Conservation (phyloP, 92 coral and sea anemone genomes). For the Parazoanthus atlanticus region DNA sequence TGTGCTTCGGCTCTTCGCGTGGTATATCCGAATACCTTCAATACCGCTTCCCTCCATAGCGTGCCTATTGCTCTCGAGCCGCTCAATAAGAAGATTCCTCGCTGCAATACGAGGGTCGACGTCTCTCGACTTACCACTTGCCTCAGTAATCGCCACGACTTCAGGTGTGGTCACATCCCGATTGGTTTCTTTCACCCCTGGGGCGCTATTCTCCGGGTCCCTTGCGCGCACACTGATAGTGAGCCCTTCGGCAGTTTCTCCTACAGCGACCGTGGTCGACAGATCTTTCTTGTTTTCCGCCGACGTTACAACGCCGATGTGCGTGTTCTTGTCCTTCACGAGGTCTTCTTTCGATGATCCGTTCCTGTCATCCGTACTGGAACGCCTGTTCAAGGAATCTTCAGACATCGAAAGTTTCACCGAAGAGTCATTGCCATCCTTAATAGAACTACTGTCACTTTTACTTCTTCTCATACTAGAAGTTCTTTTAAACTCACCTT, state of each 20-base stretch:
- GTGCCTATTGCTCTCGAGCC: conserved; percentile 80
- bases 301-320: neutral
- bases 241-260: conserved; percentile 41
- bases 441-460: conserved; percentile 26
- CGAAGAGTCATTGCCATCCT: neutral
- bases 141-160: conserved; percentile 57
- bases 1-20: conserved; percentile 86
- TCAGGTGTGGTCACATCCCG: conserved; percentile 58
- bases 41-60: conserved; percentile 62
- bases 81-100: conserved; percentile 73
- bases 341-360: conserved; percentile 17
- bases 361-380: conserved; percentile 22
- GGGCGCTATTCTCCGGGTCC: conserved; percentile 17
- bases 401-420: conserved; percentile 33
- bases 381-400: conserved; percentile 48
- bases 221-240: conserved; percentile 43
- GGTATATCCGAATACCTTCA: conserved; percentile 82
- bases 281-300: neutral
- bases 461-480: conserved; percentile 47
- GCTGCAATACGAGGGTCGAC: conserved; percentile 79
- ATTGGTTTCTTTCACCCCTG: neutral
- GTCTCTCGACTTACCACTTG: conserved; percentile 59
- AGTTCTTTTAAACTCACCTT: conserved; percentile 58
- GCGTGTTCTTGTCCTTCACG: conserved; percentile 2
- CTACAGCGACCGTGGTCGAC: conserved; percentile 41